These are phyloP conservation scores for Rotaria magnacalcarata DNA, from an alignment of 2,888 invertebrate genomes.

Conservation along the genomic window DNA sequence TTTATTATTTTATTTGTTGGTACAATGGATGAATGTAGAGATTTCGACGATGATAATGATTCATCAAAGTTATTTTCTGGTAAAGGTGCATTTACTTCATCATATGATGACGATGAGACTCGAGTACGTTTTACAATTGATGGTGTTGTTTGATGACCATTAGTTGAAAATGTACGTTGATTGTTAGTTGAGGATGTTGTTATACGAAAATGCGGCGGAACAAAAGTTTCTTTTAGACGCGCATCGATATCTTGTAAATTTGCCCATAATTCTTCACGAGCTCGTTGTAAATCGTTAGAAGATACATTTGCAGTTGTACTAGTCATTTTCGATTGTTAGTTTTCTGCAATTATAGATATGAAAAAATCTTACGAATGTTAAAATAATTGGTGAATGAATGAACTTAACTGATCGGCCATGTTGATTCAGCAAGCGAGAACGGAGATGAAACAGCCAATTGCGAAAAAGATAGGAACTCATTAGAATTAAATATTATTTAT, in stretches of 20 bases:
- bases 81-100: background rate
- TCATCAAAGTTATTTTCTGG: background rate
- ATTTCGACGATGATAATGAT: conserved; percentile 1
- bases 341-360: background rate
- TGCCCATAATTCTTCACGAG: background rate
- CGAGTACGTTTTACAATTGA: conserved; percentile 17
- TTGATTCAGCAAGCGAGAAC: background rate
- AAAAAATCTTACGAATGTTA: background rate
- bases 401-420: background rate
- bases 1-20: conserved; percentile 41
- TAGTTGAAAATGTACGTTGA: conserved; percentile 34
- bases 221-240: background rate
- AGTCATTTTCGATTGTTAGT: background rate
- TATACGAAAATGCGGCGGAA: background rate
- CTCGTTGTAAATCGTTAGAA: background rate
- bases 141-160: background rate
- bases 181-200: background rate
- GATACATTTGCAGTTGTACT: background rate
- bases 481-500: background rate
- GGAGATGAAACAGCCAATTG: background rate
- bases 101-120: conserved; percentile 1
- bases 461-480: background rate
- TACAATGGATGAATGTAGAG: conserved; percentile 44
- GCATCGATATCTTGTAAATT: conserved; percentile 8
- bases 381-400: background rate